These are phyloP conservation scores for Diachasma alloeum DNA, from an alignment of 1,140 invertebrate species.

Conservation along the genomic window DNA sequence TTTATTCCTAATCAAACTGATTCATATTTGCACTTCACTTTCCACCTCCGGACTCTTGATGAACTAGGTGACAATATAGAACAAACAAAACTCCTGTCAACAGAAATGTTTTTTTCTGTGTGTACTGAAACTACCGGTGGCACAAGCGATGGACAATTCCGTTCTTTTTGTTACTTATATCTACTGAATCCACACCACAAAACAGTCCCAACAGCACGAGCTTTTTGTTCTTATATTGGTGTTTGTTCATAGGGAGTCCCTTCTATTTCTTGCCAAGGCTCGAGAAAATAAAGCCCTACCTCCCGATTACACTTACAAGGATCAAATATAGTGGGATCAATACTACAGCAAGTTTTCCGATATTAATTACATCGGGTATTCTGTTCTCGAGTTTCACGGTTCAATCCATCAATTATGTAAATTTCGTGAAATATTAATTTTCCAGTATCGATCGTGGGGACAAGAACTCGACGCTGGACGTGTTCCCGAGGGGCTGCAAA, in stretches of 20 bases:
- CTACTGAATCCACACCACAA: not conserved
- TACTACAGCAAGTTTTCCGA: not conserved
- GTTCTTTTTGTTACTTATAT: not conserved
- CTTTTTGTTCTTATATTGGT: not conserved
- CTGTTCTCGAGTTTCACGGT: too few species aligned
- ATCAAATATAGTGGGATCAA: not conserved
- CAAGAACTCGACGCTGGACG: conserved; percentile 80
- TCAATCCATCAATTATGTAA: not conserved
- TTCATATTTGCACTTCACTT: not conserved
- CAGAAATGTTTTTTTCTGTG: not conserved
- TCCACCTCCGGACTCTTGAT: not conserved
- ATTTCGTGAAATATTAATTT: conserved; percentile 37
- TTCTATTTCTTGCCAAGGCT: not conserved
- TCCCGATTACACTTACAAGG: not conserved
- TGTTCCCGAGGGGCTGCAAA: conserved; percentile 79
- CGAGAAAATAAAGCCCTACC: not conserved
- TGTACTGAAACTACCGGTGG: conserved; percentile 1
- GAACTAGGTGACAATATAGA: not conserved
- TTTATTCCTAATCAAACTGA: not conserved
- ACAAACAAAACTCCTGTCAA: not conserved
- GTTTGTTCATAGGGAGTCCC: not conserved
- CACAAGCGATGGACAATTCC: not conserved
- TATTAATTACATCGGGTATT: not conserved
- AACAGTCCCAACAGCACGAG: not conserved
- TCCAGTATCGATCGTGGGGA: conserved; percentile 83